Conservation (phyloP, 1,140 invertebrate species). For the Pomacea maculata region DNA sequence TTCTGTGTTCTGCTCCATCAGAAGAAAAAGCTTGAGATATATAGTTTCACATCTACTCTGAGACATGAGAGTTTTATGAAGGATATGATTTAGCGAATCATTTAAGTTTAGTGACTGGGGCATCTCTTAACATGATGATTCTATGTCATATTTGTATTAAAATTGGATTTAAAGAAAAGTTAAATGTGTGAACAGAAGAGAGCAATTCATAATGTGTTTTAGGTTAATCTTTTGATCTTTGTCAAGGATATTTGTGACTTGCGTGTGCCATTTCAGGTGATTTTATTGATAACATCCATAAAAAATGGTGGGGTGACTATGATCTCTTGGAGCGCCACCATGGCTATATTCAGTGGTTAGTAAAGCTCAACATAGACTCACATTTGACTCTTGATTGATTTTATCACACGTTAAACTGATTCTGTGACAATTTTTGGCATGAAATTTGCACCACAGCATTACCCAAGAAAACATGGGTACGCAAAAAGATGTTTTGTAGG, state of each 20-base stretch:
- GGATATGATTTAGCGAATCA: not conserved
- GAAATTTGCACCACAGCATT: not conserved
- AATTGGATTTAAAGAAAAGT: conserved; percentile 48
- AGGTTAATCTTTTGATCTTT: not conserved
- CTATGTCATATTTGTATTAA: not conserved
- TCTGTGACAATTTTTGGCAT: not conserved
- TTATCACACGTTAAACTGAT: not conserved
- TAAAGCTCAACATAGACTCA: not conserved
- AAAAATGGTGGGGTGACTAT: conserved; percentile 56
- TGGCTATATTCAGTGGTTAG: conserved; percentile 63
- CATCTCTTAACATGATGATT: conserved; percentile 37
- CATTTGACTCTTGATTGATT: not conserved
- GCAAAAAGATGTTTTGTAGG: not conserved
- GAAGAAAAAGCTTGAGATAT: too few species aligned
- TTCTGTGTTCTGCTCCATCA: too few species aligned
- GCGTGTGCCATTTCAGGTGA: conserved; percentile 41
- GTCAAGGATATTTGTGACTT: not conserved
- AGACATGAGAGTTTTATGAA: too few species aligned
- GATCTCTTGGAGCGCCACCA: conserved; percentile 54
- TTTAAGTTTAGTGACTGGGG: conserved; percentile 38
- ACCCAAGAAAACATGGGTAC: not conserved
- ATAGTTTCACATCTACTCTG: too few species aligned
- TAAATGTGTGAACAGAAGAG: conserved; percentile 47
- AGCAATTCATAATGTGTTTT: not conserved
- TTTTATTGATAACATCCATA: conserved; percentile 55